Percentiles rank a stretch among this genome's conserved stretches.
phyloP scores from a whole-genome alignment of 2,888 invertebrate species.

The Vandiemenella viatica region DNA sequence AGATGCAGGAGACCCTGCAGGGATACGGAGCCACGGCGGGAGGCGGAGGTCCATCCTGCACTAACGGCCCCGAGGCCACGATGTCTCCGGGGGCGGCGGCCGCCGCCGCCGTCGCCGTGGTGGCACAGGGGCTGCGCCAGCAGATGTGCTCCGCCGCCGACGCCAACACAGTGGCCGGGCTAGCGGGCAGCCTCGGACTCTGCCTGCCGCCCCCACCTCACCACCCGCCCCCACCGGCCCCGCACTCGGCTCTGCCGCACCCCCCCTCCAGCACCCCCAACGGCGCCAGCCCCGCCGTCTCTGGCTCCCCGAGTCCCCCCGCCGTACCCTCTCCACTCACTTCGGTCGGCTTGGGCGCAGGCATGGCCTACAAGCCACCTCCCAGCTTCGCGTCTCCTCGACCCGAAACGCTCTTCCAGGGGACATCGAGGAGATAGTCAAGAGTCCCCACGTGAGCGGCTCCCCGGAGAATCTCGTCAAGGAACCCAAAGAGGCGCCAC shows the following conservation, averaged over 20 bases:
- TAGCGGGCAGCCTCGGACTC: conserved; percentile 11
- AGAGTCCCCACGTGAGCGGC: conserved; percentile 30
- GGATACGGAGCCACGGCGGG: conserved; percentile 28
- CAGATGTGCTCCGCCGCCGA: conserved; percentile 69
- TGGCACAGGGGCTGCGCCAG: conserved; percentile 69
- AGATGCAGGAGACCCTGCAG: conserved; percentile 22
- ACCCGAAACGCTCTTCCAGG: conserved; percentile 46
- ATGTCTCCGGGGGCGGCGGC: conserved; percentile 53
- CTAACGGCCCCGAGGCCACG: conserved; percentile 40
- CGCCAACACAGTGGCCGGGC: conserved; percentile 32
- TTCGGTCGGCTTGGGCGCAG: conserved; percentile 40
- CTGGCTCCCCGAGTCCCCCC: conserved; percentile 20
- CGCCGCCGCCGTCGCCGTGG: conserved; percentile 59
- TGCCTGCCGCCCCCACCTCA: conserved; percentile 7
- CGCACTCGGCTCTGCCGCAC: conserved; percentile 8
- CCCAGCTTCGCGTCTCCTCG: conserved; percentile 21
- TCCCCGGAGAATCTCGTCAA: conserved; percentile 11
- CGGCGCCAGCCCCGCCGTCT: conserved; percentile 2
- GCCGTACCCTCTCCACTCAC: conserved; percentile 17
- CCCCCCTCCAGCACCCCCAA: conserved; percentile 1
- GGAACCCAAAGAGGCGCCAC: conserved; percentile 12
- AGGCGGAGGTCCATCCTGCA: conserved; percentile 30
- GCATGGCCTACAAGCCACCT: conserved; percentile 46
- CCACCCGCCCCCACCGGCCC: conserved; percentile 8
- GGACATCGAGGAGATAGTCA: conserved; percentile 46